These are phyloP conservation scores for Zophobas morio DNA, from an alignment of 1,140 invertebrate species.

Conservation along the genomic window DNA sequence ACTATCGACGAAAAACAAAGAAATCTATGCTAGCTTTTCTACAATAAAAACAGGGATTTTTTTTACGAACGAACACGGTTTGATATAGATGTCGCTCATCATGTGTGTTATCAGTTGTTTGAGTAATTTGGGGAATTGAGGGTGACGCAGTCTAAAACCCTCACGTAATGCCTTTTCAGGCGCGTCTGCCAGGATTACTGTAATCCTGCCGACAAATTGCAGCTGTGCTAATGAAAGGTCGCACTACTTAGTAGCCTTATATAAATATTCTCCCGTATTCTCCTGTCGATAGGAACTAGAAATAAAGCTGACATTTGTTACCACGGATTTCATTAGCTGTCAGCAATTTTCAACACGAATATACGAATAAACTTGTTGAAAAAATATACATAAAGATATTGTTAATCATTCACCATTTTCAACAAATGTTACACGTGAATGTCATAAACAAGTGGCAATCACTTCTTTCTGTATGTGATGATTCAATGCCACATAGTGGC, in stretches of 20 bases:
- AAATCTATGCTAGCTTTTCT: too few species aligned
- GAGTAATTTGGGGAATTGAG: slow-evolving; percentile 30
- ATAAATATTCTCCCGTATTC: slow-evolving; percentile 31
- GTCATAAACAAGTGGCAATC: too few species aligned
- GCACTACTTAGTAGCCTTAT: slow-evolving; percentile 27
- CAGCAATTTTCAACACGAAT: too few species aligned
- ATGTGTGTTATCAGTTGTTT: slow-evolving; percentile 29
- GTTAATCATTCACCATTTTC: too few species aligned
- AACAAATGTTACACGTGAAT: too few species aligned
- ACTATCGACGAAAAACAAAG: not conserved
- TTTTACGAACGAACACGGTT: not conserved
- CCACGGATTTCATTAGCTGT: not conserved
- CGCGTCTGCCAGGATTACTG: slow-evolving; percentile 39
- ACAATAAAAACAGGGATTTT: not conserved
- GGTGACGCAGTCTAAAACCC: slow-evolving; percentile 21
- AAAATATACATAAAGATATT: too few species aligned
- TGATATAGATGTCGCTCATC: slow-evolving; percentile 2
- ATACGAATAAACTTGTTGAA: too few species aligned
- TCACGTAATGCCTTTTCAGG: slow-evolving; percentile 32
- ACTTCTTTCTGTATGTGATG: too few species aligned
- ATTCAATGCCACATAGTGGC: too few species aligned
- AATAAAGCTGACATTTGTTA: too few species aligned
- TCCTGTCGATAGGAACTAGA: not conserved
- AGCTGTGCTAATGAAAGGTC: slow-evolving; percentile 46
- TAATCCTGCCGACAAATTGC: slow-evolving; percentile 44